Base-by-base conservation (phyloP, 2,113 vertebrate genomes). In the Grus americana region DNA sequence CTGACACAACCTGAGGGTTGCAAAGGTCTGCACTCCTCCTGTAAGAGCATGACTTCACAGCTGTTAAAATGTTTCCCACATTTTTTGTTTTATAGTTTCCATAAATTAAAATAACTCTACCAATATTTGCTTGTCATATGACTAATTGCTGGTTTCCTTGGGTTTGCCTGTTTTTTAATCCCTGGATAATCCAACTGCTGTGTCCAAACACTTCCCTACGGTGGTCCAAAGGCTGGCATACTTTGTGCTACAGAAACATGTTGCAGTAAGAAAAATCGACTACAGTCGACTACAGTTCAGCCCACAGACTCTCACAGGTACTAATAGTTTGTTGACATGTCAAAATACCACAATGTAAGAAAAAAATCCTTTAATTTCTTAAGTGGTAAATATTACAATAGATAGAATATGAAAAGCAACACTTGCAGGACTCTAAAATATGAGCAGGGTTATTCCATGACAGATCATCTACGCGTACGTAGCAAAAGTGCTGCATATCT, bases 381-480 rank as follows among this genome's bases (percentile, higher is more conserved):
- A 74, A 72, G 36, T 38, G 22, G 4, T 22, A 88, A 62, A 55
- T 70, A 32, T 78, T 68, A 61, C 17, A 80, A n/a, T 50, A 66
- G 21, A 29, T 23, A 50, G 27, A 61, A 29, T 34, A 66, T 9
- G 44, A 57, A 87, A 72, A 44, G 5, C 18, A 46, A 50, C 32
- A 26, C 24, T 83, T 55, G 17, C 18, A 82, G 47, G n/a, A 75
- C 68, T 65, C 10, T 46, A 46, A 84, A 78, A 38, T 34, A 67
- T 2, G 10, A 84, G 18, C 34, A 84, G 11, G 6, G 5, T 49
- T 93, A 74, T 71, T 88, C 38, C 13, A 15, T 47, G 36, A 59
- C 19, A 80, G 40, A 52, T 67, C 42, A 40, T 59, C 34, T 40
- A 13, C 44, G 27, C 0, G 0, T 18, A 68, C 0, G 0, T 10